phyloP scores from a whole-genome alignment of 2,888 invertebrate species.

The Tetheella fluctuosa region DNA sequence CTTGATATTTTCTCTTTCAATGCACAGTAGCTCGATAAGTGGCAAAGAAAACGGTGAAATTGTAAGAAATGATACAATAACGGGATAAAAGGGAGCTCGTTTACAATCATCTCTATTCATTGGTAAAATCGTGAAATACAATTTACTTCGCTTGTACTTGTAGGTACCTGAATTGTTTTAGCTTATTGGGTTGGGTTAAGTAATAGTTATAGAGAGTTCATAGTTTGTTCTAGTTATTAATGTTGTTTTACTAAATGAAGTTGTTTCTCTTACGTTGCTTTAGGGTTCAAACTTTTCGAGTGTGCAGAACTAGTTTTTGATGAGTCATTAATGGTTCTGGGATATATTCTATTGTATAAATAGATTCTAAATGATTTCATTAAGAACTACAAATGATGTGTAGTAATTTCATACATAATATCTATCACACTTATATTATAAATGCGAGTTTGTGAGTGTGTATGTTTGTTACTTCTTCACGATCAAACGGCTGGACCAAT shows the following conservation, averaged over 20 bases:
- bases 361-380: neutral
- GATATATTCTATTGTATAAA: neutral
- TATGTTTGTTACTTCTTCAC: too few species aligned
- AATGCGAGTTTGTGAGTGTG: too few species aligned
- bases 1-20: conserved; percentile 53
- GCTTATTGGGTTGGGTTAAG: neutral
- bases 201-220: neutral
- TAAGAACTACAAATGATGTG: too few species aligned
- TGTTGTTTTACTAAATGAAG: neutral
- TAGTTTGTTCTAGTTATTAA: conserved; percentile 1
- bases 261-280: neutral
- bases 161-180: conserved; percentile 15
- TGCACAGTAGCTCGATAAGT: conserved; percentile 48
- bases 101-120: conserved; percentile 65
- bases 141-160: too few species aligned
- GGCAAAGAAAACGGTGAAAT: conserved; percentile 49
- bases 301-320: too few species aligned
- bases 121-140: conserved; percentile 48
- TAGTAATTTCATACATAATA: too few species aligned
- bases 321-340: neutral
- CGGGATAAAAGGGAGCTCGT: conserved; percentile 53
- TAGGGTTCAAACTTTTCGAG: neutral
- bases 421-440: too few species aligned
- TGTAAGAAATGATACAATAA: conserved; percentile 58
- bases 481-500: too few species aligned